Conservation (phyloP, 2,888 invertebrate species). For the Caenorhabditis sp. region DNA sequence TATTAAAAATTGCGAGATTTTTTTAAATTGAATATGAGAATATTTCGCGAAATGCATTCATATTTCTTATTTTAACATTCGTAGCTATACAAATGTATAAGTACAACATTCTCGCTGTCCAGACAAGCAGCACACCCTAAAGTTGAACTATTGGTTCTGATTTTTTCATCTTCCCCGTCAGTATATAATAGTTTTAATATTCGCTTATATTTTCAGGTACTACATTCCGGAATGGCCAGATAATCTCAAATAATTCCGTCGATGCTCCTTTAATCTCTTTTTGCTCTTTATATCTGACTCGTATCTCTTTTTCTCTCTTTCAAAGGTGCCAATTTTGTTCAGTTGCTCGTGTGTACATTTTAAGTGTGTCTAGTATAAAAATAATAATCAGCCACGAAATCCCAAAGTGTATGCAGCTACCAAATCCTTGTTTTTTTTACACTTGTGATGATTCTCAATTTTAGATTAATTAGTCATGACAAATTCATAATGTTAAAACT, state of each 20-base stretch:
- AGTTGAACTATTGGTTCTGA: background rate
- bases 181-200: background rate
- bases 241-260: slow-evolving; percentile 66
- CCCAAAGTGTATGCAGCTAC: too few relatives aligned
- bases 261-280: background rate
- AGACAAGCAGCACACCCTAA: background rate
- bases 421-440: too few relatives aligned
- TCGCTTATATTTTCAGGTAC: slow-evolving; percentile 77
- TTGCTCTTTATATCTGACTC: background rate
- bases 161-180: background rate
- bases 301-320: background rate
- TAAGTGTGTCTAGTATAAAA: background rate
- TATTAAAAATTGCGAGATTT: background rate
- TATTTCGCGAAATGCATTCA: background rate
- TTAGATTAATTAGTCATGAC: background rate
- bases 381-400: background rate
- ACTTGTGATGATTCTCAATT: background rate
- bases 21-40: background rate
- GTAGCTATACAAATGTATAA: too few relatives aligned
- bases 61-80: too few relatives aligned
- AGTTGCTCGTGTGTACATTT: background rate
- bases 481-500: background rate
- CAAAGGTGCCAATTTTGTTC: background rate
- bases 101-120: background rate
- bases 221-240: slow-evolving; percentile 94